Base-by-base conservation (phyloP, 2,113 vertebrate species). In the Dromas ardeola region DNA sequence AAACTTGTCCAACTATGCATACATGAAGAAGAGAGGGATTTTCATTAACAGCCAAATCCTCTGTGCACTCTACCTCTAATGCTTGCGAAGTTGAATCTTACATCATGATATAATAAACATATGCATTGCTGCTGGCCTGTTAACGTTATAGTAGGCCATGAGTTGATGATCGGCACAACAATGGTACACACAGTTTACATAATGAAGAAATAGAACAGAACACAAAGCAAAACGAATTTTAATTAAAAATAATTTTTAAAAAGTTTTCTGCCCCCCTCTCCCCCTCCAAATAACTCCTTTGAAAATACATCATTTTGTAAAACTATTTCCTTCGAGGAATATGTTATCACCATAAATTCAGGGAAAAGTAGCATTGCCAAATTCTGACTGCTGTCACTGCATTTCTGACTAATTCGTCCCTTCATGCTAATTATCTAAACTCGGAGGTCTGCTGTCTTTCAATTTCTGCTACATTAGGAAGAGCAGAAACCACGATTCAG, bases 241-340 rank as follows among this genome's bases (percentile, higher is more conserved):
- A 81, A 43, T 13, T 30, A 81, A 85, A 21, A 67, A 5, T 13
- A 14, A 6, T 32, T 66, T 45, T 36, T 3, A 2, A 0, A 1
- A 67, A 45, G 2, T 30, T 66, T 72, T 55, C 17, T 16, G 4
- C 29, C 53, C 5, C 14, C 1, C 1, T 0, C 4, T 3, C 6
- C 22, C 47, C 47, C 19, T 26, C 5, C 4, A 16, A 49, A 6
- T 11, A 82, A 29, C 5, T 50, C 18, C 73, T 72, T 52, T 55
- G 15, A 21, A 58, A 86, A 78, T 6, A 6, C 12, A 58, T 23
- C 0, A 5, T 53, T 66, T 47, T 50, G 13, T 32, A 72, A 71
- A 66, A 81, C 6, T 67, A 62, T n/a, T 50, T 88, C 26, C 36
- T 50, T 65, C 52, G 40, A 76, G 63, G 40, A 77, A 52, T 34